phyloP scores from a whole-genome alignment of 2,113 vertebrate genomes.

The Athene noctua region DNA sequence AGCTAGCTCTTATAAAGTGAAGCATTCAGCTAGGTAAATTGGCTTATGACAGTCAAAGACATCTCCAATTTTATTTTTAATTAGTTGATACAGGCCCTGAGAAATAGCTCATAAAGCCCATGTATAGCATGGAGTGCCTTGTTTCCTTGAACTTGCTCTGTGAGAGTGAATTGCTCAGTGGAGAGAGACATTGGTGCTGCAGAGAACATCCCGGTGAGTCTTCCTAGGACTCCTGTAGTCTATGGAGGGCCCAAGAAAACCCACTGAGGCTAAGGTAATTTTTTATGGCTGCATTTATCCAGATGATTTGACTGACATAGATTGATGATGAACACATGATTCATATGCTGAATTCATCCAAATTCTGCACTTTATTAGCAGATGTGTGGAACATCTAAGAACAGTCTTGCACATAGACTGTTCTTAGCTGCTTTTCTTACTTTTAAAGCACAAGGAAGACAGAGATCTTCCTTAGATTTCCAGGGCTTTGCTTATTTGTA shows the following conservation, averaged over 20 bases:
- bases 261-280: neutral
- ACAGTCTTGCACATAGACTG: neutral
- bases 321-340: neutral
- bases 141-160: neutral
- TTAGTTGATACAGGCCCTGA: neutral
- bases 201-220: neutral
- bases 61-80: neutral
- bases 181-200: neutral
- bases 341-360: neutral
- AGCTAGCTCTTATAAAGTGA: neutral
- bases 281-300: neutral
- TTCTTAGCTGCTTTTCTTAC: neutral
- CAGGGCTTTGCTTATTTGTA: neutral
- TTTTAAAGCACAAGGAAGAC: neutral
- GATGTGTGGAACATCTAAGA: neutral
- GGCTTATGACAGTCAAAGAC: neutral
- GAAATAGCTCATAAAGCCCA: neutral
- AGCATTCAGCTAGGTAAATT: neutral
- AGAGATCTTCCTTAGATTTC: neutral
- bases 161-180: neutral
- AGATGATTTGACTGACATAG: neutral
- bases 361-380: neutral
- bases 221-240: neutral
- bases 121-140: accelerated
- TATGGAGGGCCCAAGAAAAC: neutral